phyloP scores from a whole-genome alignment of 1,140 invertebrate species.

The Trichonephila clavata region DNA sequence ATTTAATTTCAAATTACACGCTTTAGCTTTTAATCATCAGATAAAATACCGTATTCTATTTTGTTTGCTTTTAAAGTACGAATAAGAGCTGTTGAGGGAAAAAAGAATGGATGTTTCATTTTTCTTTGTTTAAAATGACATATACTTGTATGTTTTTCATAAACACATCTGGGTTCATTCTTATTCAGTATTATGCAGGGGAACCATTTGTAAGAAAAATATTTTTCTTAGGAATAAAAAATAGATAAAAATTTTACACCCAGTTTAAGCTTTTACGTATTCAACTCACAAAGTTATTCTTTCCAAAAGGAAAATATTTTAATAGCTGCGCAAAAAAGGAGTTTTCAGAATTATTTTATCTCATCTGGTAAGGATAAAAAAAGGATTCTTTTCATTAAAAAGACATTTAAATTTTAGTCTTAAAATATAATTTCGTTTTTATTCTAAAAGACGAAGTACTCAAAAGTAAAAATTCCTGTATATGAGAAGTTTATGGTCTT shows the following conservation, averaged over 20 bases:
- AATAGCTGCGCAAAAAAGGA: background rate
- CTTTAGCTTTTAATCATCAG: background rate
- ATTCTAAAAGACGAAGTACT: background rate
- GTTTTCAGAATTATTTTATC: background rate
- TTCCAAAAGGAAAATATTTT: background rate
- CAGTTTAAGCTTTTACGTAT: background rate
- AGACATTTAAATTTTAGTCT: background rate
- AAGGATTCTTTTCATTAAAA: background rate
- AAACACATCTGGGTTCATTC: background rate
- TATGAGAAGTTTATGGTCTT: too few relatives aligned
- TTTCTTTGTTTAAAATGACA: background rate
- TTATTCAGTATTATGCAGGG: background rate
- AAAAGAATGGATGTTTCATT: background rate
- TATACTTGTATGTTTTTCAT: background rate
- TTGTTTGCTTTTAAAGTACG: background rate
- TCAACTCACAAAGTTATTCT: constrained; percentile 11
- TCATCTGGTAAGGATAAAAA: background rate
- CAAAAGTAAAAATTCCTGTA: background rate
- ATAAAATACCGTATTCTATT: background rate
- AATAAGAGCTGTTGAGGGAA: background rate
- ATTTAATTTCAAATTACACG: background rate
- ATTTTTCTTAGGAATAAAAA: constrained; percentile 12
- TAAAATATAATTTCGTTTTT: background rate
- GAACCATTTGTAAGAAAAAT: constrained; percentile 7
- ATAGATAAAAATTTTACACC: background rate